Evolutionary conservation across 2,888 invertebrate genomes (phyloP).

Genomic region (Esperia sulphurella): DNA sequence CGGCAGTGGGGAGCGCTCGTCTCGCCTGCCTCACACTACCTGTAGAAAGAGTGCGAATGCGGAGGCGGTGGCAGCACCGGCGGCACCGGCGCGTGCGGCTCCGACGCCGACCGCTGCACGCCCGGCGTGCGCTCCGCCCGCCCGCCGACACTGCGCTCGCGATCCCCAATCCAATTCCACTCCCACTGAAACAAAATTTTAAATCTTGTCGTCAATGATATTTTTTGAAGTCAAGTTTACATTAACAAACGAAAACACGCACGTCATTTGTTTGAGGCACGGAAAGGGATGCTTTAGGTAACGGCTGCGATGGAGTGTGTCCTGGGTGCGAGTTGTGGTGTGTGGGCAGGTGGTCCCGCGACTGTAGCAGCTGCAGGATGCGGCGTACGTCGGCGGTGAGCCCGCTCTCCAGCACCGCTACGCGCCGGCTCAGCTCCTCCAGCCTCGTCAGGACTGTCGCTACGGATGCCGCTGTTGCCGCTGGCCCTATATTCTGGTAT

Average conservation of each 20-base stretch:
- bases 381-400: constrained; percentile 86
- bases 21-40: constrained; percentile 76
- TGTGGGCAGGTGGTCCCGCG: constrained; percentile 41
- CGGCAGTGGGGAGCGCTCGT: constrained; percentile 67
- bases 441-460: constrained; percentile 81
- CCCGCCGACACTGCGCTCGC: constrained; percentile 32
- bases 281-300: constrained; percentile 63
- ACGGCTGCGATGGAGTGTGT: constrained; percentile 59
- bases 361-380: constrained; percentile 83
- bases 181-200: constrained; percentile 44
- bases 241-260: constrained; percentile 10
- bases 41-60: constrained; percentile 76
- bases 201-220: neutral
- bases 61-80: constrained; percentile 71
- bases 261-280: constrained; percentile 64
- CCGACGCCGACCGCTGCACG: constrained; percentile 80
- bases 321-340: constrained; percentile 47
- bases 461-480: constrained; percentile 60
- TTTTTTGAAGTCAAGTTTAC: neutral
- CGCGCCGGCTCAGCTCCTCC: constrained; percentile 83
- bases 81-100: constrained; percentile 79
- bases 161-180: constrained; percentile 61
- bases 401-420: constrained; percentile 85
- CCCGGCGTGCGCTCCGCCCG: constrained; percentile 66
- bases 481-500: constrained; percentile 67